Evolutionary conservation across 2,113 vertebrate genomes (phyloP).

Genomic region (Egretta garzetta): DNA sequence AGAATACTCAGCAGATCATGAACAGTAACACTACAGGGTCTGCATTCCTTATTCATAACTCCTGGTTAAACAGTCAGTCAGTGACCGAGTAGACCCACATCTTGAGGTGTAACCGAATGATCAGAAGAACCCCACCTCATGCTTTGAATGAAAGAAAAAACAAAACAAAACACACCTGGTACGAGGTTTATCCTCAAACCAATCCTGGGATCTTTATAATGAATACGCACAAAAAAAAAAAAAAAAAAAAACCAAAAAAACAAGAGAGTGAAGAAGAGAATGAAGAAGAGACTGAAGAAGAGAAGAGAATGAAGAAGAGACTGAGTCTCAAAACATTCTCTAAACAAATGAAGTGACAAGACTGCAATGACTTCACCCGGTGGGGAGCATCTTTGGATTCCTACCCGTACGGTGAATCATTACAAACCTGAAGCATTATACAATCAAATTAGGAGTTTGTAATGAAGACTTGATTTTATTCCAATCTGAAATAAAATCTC

Average conservation of each 20-base stretch:
- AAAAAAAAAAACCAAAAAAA: neutral
- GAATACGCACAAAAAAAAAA: neutral
- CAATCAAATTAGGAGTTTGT: neutral
- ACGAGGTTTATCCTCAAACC: neutral
- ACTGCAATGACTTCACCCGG: neutral
- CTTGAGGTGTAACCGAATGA: neutral
- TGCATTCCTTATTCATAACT: neutral
- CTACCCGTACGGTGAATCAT: accelerated
- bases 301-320: neutral
- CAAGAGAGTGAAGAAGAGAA: neutral
- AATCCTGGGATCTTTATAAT: neutral
- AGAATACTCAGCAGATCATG: neutral
- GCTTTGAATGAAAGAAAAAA: neutral
- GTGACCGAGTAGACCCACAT: neutral
- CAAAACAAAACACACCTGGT: no score
- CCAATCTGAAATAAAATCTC: neutral
- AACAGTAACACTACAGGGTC: neutral
- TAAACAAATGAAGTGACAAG: neutral
- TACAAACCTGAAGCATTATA: neutral
- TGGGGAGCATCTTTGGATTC: neutral
- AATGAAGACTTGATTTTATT: neutral
- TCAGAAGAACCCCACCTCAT: neutral
- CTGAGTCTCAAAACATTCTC: neutral
- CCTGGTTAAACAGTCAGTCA: neutral
- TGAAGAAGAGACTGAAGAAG: accelerated